phyloP scores from a whole-genome alignment of 1,140 invertebrate genomes.

The Drosophila parvula region DNA sequence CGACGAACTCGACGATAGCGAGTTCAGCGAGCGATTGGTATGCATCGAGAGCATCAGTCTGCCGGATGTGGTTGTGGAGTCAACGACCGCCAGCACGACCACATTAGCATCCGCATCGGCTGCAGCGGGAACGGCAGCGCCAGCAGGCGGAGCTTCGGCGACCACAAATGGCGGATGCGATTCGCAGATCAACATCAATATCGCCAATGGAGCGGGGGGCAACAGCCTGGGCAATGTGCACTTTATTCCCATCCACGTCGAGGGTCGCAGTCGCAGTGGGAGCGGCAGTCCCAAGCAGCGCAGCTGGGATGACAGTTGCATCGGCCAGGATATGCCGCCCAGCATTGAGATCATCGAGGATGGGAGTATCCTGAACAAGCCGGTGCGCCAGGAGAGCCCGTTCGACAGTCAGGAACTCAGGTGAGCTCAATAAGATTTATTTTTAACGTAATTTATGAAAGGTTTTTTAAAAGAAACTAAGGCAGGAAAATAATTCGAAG shows the following conservation, averaged over 20 bases:
- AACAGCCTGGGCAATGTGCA: conserved; percentile 81
- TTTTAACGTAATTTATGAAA: not conserved
- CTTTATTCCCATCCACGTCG: conserved; percentile 82
- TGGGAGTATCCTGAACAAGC: conserved; percentile 57
- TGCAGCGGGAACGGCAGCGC: conserved; percentile 1
- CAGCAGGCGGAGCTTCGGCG: conserved; percentile 1
- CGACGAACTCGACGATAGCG: conserved; percentile 75
- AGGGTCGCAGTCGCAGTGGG: conserved; percentile 65
- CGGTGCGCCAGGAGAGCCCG: conserved; percentile 14
- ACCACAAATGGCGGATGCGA: conserved; percentile 42
- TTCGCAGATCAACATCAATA: conserved; percentile 75
- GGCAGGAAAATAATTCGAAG: too few relatives aligned
- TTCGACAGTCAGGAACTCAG: conserved; percentile 62
- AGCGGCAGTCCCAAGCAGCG: conserved; percentile 70
- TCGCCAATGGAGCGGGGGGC: conserved; percentile 62
- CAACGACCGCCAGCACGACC: conserved; percentile 65
- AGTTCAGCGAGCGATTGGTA: conserved; percentile 73
- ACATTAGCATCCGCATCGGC: conserved; percentile 30
- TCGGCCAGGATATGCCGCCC: conserved; percentile 61
- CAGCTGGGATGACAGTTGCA: conserved; percentile 73
- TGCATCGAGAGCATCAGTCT: conserved; percentile 84
- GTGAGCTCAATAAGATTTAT: conserved; percentile 28
- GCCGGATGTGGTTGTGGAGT: conserved; percentile 83
- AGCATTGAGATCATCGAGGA: conserved; percentile 77
- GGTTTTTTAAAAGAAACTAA: not conserved